Evolutionary conservation across 2,888 invertebrate genomes (phyloP), one percentile per base, ranked within the genome.

Genomic region (Arrhopalites spinosus): DNA sequence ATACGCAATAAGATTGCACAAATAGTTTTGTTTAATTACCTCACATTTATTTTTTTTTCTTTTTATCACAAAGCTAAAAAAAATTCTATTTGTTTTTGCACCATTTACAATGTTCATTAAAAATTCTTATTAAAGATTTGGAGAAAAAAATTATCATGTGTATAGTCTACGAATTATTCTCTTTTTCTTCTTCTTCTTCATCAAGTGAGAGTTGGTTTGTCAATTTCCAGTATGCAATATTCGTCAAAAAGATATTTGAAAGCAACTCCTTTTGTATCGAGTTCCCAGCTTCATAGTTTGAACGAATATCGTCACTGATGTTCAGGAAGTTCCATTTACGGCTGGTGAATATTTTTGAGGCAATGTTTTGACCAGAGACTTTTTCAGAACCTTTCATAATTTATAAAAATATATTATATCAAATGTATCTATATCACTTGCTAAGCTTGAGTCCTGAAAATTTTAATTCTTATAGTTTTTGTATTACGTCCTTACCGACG

Each of bases 221-320:
- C 17, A 79, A 43, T 64, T 76, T 80, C 82, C 82, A 82, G 59
- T 81, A 82, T 0, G 78, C 77, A 45, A 82, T 53, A 77, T 82
- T 82, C 20, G 80, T 47, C 17, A 82, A 61, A 50, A 82, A 63
- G 1, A 74, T 77, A 75, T 78, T 79, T 8, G 80, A 71, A 29
- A 81, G 61, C 2, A 73, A 67, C 71, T 82, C 82, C 68, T 77
- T 76, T 15, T 59, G 59, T 74, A 56, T 66, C 0, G 75, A 15
- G 11, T 77, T 76, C 17, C 61, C 61, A 20, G 68, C 63, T 8
- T 50, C 50, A 53, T 78, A 81, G 13, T 50, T n/a, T 15, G 67
- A 15, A n/a, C 74, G 43, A 5, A 77, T 20, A 29, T 15, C 20
- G 15, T 74, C 47, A 15, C 61, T 61, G 0, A 79, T 20, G 11